phyloP scores from a whole-genome alignment of 2,797 vertebrate species.

The Lepidocolaptes lacrymiger region DNA sequence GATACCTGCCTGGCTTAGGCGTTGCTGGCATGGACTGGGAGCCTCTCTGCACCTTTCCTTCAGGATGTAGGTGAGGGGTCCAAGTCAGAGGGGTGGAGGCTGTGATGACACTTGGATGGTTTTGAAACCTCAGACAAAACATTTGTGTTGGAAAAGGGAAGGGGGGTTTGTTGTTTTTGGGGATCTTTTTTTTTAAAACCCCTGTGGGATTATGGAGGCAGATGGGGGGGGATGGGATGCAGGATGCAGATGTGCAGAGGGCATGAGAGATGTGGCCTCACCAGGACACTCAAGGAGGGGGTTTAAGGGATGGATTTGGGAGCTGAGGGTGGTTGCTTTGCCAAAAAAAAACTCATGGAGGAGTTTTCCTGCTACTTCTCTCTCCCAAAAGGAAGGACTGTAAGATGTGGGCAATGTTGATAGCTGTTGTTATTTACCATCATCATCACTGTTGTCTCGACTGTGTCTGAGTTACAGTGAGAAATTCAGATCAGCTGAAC shows the following conservation, averaged over 20 bases:
- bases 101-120: background rate
- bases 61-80: conserved; percentile 25
- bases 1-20: background rate
- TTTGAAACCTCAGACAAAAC: conserved; percentile 41
- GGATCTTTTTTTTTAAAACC: no score
- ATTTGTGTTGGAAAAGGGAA: background rate
- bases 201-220: accelerated
- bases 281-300: background rate
- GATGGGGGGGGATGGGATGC: background rate
- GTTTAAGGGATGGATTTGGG: background rate
- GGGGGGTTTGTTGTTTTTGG: background rate
- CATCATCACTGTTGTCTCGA: conserved; percentile 52
- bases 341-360: accelerated
- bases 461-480: background rate
- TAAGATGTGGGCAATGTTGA: no score
- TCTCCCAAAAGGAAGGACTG: background rate
- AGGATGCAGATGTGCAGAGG: background rate
- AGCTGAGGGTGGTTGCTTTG: accelerated
- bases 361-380: background rate
- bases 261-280: background rate
- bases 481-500: background rate
- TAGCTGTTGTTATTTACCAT: no score
- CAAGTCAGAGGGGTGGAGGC: background rate
- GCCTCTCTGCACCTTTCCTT: background rate
- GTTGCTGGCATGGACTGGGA: background rate